phyloP scores from a whole-genome alignment of 2,113 vertebrate genomes.

The Galbula dea region DNA sequence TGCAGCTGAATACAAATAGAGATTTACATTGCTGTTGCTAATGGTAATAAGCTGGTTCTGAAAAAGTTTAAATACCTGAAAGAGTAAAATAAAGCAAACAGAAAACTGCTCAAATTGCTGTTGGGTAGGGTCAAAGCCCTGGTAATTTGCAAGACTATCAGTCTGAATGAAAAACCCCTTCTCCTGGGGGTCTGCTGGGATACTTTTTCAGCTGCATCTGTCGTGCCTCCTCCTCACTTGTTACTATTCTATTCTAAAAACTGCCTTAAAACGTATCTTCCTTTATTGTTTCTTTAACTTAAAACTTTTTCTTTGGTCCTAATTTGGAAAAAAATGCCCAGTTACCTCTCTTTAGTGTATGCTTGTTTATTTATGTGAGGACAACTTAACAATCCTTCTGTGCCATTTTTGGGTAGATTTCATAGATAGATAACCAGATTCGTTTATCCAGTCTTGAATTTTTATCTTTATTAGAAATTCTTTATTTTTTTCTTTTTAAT shows the following conservation, averaged over 20 bases:
- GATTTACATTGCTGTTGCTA: conserved; percentile 18
- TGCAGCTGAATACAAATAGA: conserved; percentile 30
- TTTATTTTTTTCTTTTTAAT: neutral
- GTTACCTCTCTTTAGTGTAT: neutral
- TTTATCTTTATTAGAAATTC: neutral
- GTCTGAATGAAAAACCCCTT: neutral
- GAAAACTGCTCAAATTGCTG: neutral
- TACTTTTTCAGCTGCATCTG: neutral
- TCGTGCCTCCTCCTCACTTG: neutral
- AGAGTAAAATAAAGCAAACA: conserved; percentile 27
- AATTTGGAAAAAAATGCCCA: neutral
- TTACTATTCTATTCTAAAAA: neutral
- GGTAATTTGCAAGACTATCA: neutral
- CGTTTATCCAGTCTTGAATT: neutral
- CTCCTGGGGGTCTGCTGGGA: neutral
- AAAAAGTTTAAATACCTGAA: conserved; percentile 27
- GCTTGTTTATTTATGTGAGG: neutral
- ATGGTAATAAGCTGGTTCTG: conserved; percentile 15
- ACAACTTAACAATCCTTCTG: neutral
- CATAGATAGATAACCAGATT: neutral
- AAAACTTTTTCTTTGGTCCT: neutral
- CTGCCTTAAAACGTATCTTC: neutral
- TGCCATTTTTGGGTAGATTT: neutral
- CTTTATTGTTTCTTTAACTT: neutral
- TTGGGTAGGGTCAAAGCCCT: neutral